Evolutionary conservation across 2,888 invertebrate species (phyloP).

Genomic region (Ochlodes sylvanus): DNA sequence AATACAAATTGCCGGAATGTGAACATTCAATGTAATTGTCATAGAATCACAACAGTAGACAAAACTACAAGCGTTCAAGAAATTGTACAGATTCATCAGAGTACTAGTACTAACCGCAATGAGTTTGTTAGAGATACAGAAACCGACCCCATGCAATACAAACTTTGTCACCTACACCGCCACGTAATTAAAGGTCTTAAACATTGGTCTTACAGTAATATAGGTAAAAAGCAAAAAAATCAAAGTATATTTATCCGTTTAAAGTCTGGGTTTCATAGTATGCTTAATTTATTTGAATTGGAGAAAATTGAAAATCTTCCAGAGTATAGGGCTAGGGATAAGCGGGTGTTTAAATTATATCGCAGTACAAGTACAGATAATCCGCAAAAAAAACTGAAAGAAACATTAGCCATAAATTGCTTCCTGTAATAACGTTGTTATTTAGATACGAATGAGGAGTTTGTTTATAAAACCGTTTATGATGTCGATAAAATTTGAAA

Average conservation of each 20-base stretch:
- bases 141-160: constrained; percentile 49
- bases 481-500: no score
- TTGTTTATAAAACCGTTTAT: no score
- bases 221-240: background rate
- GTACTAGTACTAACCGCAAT: constrained; percentile 46
- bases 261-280: constrained; percentile 8
- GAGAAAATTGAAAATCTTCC: constrained; percentile 31
- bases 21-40: constrained; percentile 53
- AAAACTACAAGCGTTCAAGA: constrained; percentile 55
- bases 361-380: constrained; percentile 12
- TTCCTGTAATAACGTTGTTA: no score
- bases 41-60: constrained; percentile 41
- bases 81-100: constrained; percentile 47
- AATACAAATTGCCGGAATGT: constrained; percentile 46
- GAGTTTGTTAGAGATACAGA: constrained; percentile 49
- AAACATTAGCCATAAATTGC: background rate
- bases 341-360: constrained; percentile 27
- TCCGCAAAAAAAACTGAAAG: background rate
- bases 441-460: no score
- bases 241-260: background rate
- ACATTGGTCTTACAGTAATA: constrained; percentile 48
- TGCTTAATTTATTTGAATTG: constrained; percentile 18
- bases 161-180: constrained; percentile 60
- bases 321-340: constrained; percentile 1
- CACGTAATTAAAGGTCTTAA: constrained; percentile 52